Evolutionary conservation across 2,888 invertebrate species (phyloP), one percentile per base, ranked within the genome.

Genomic region (Oligia latruncula): DNA sequence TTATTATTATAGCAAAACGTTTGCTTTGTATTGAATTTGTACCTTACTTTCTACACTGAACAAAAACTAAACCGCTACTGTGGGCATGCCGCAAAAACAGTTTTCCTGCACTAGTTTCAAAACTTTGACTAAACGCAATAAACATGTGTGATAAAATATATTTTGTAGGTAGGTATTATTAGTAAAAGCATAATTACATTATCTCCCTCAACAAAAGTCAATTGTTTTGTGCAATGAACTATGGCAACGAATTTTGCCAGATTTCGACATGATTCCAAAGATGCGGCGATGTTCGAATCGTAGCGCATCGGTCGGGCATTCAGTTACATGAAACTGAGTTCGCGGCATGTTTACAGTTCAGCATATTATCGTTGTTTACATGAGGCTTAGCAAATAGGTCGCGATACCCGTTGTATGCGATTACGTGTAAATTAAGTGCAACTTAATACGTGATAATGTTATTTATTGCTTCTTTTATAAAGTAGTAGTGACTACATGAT

Each of bases 1-100:
- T 91, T 92, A 83, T 90, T 89, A 88, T 91, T 88, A 81, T 90
- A 90, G 90, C 90, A 83, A 84, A 83, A 84, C 75, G 77, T 55
- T 85, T 87, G 85, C 85, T 81, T 86, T 84, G 70, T 83, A 81
- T 80, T 83, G 17, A 77, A 83, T 62, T 68, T 81, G 65, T 89
- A 83, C 68, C 78, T 80, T 76, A 74, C 67, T 82, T 84, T 83
- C 80, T 86, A 81, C 84, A 82, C 74, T 80, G 78, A 77, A 80
- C 46, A 78, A 81, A 74, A 80, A 66, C 20, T 52, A 29, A 60
- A 52, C 4, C 52, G 72, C 66, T 70, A 49, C 79, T 83, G 65
- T 79, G 75, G 55, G 43, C 80, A 71, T 82, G 85, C 77, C 81
- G 81, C 62, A 52, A 78, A 84, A 81, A 80, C 74, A 52, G 70